Evolutionary conservation across 2,888 invertebrate species (phyloP).

Genomic region (Diarsia brunnea): DNA sequence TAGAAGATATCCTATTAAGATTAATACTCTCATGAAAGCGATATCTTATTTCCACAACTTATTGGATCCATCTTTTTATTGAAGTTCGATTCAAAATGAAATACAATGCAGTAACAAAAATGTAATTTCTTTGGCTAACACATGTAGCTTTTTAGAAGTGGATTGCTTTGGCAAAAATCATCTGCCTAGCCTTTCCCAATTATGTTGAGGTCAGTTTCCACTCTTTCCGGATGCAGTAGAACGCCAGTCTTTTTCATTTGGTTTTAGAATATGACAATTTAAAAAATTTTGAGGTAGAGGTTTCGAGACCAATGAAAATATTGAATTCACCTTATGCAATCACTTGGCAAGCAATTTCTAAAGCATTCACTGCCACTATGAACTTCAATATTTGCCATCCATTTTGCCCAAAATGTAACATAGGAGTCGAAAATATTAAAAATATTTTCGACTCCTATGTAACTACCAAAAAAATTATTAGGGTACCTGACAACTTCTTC

Average conservation of each 20-base stretch:
- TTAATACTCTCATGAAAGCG: constrained; percentile 9
- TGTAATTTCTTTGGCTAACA: neutral
- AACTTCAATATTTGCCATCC: constrained; percentile 12
- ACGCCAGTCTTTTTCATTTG: neutral
- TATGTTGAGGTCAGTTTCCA: neutral
- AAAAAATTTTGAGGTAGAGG: neutral
- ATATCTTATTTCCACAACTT: constrained; percentile 17
- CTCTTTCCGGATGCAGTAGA: neutral
- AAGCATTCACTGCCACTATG: neutral
- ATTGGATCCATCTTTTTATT: constrained; percentile 12
- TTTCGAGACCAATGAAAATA: constrained; percentile 9
- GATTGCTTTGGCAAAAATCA: neutral
- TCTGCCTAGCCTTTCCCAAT: neutral
- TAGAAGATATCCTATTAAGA: constrained; percentile 6
- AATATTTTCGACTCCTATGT: no score
- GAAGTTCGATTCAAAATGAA: constrained; percentile 3
- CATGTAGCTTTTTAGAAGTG: neutral
- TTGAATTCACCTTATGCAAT: neutral
- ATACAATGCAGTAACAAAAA: neutral
- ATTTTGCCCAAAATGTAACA: neutral
- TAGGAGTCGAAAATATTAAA: neutral
- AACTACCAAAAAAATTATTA: no score
- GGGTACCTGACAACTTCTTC: neutral
- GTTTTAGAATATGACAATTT: neutral
- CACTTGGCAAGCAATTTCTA: constrained; percentile 5